Base-by-base conservation (phyloP, 2,888 invertebrate species). In the Tupiocoris notatus region DNA sequence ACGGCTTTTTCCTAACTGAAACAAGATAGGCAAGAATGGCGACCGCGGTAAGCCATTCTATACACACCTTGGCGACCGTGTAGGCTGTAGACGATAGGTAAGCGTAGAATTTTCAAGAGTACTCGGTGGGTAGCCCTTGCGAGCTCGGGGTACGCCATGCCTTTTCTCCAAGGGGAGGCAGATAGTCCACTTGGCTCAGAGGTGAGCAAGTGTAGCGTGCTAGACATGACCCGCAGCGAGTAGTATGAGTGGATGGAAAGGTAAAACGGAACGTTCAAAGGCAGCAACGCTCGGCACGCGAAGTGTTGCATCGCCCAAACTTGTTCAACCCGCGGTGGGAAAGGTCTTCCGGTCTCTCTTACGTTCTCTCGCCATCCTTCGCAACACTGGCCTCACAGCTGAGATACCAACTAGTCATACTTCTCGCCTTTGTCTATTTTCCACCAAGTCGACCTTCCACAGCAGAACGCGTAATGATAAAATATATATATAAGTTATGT, bases 271-370 rank as follows among this genome's bases (percentile, higher is more conserved):
- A 12, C 39, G 67, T 67, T 67, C 67, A 57, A 67, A 67, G 67
- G 12, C 65, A 39, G 65, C 24, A 17, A 17, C 65, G 39, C 12
- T 1, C 16, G 57, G 67, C 67, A 67, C 67, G 67, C 67, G 67
- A 67, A 67, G 67, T 67, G 67, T 67, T 67, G 57, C 67, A 67
- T 21, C 20, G 67, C 20, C 57, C 56, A 20, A 67, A 67, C 67
- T 67, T 57, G 67, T 67, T 17, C 22, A 61, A 17, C 9, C 39
- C 39, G 39, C 12, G 3, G 39, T 39, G 3, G 39, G 39, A 39
- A 39, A 39, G 39, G 39, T 39, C 39, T 39, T 39, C 39, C 39
- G 39, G 39, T 39, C 39, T 39, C 39, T 39, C 39, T 39, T 39
- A n/a, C n/a, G n/a, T n/a, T n/a, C n/a, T n/a, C n/a, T n/a, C n/a